Evolutionary conservation across 2,113 vertebrate species (phyloP).

Genomic region (Apteryx owenii): DNA sequence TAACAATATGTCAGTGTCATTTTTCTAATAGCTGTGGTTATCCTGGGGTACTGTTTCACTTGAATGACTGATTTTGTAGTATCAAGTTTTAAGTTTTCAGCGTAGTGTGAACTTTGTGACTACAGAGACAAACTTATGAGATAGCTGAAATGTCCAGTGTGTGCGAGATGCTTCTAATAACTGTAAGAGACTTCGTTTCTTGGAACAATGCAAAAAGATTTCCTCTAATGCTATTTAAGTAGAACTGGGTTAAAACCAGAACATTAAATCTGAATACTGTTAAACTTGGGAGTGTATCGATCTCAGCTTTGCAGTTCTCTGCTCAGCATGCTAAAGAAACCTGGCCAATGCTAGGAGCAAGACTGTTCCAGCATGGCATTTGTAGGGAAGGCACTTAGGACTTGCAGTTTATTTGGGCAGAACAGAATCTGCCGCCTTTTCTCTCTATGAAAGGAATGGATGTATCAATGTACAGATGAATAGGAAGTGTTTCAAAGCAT

Average conservation of each 20-base stretch:
- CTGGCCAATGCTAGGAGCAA: background rate
- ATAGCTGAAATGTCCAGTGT: background rate
- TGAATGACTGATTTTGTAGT: background rate
- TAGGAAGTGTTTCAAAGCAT: background rate
- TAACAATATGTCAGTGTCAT: background rate
- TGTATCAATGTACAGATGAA: rapidly evolving
- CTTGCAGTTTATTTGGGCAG: background rate
- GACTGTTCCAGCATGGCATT: background rate
- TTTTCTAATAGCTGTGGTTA: background rate
- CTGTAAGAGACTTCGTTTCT: background rate
- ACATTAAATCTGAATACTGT: background rate
- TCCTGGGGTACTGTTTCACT: background rate
- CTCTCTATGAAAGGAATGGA: background rate
- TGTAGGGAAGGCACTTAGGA: background rate
- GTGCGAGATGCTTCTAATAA: background rate
- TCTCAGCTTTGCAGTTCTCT: background rate
- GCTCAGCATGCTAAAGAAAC: background rate
- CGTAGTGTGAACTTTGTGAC: background rate
- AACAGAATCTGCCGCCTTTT: background rate
- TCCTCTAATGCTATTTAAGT: background rate
- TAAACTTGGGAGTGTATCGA: background rate
- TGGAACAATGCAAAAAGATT: background rate
- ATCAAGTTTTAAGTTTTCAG: background rate
- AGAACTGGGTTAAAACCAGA: background rate
- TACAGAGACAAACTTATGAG: background rate